Conservation (phyloP, 2,888 invertebrate species). For the Cybosia mesomella region DNA sequence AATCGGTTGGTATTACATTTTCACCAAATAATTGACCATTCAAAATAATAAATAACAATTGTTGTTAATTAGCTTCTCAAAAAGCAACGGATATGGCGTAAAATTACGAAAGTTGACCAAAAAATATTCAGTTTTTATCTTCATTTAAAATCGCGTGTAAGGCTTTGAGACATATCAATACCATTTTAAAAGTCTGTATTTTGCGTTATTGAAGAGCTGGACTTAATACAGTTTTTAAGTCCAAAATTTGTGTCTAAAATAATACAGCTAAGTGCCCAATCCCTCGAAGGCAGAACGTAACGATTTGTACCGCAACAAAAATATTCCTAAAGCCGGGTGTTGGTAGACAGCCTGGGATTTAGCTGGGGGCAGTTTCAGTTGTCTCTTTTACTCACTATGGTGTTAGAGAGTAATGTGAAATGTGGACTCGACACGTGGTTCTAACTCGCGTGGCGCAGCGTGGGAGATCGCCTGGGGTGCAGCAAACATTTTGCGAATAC, state of each 20-base stretch:
- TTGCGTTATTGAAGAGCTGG: slow-evolving; percentile 10
- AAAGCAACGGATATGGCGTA: not conserved
- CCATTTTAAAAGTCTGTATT: slow-evolving; percentile 10
- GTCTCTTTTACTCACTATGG: slow-evolving; percentile 54
- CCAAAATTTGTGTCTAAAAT: slow-evolving; percentile 16
- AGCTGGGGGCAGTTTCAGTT: slow-evolving; percentile 65
- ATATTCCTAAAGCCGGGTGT: slow-evolving; percentile 28
- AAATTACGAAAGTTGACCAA: slow-evolving; percentile 2
- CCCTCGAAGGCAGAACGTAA: slow-evolving; percentile 8
- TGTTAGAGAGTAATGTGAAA: slow-evolving; percentile 59
- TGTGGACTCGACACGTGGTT: slow-evolving; percentile 57
- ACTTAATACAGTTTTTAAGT: slow-evolving; percentile 10
- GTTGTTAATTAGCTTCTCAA: not conserved
- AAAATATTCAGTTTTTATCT: not conserved
- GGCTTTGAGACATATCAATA: slow-evolving; percentile 18
- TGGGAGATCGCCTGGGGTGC: slow-evolving; percentile 74
- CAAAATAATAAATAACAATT: not conserved
- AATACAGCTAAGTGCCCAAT: slow-evolving; percentile 13
- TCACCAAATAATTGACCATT: not conserved
- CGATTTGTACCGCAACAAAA: slow-evolving; percentile 14
- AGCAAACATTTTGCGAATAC: slow-evolving; percentile 58
- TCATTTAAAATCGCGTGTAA: slow-evolving; percentile 12
- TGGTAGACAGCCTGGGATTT: slow-evolving; percentile 70
- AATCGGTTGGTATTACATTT: not conserved
- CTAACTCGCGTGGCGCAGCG: slow-evolving; percentile 63